These are phyloP conservation scores for Tanytarsus gracilentus DNA, from an alignment of 2,888 invertebrate species.

Conservation along the genomic window DNA sequence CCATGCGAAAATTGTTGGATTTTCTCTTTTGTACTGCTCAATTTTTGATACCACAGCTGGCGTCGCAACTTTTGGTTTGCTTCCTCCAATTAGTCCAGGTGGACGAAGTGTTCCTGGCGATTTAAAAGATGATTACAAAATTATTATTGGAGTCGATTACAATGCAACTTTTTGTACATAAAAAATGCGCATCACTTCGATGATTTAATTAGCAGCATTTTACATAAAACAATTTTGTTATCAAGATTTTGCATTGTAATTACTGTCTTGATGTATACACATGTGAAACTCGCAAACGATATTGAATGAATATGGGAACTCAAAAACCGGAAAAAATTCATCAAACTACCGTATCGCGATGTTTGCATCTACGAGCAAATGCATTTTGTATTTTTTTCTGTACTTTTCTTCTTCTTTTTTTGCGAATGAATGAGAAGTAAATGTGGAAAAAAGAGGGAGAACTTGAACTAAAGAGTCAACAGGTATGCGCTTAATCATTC, in stretches of 20 bases:
- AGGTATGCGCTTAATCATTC: slow-evolving; percentile 10
- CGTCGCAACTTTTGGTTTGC: slow-evolving; percentile 96
- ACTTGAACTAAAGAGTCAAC: slow-evolving; percentile 1
- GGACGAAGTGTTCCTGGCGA: slow-evolving; percentile 76
- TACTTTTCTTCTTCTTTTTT: too few species aligned
- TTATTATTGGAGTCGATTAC: neutral
- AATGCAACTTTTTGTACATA: too few species aligned
- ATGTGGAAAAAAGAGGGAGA: neutral
- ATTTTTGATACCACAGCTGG: slow-evolving; percentile 96
- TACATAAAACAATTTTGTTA: neutral
- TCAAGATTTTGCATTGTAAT: slow-evolving; percentile 24
- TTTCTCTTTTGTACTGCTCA: slow-evolving; percentile 95
- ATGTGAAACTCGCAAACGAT: slow-evolving; percentile 15
- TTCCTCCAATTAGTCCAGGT: slow-evolving; percentile 86
- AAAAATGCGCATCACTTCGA: slow-evolving; percentile 20
- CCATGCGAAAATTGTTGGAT: slow-evolving; percentile 98
- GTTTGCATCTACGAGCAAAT: slow-evolving; percentile 13
- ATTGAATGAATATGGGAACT: slow-evolving; percentile 22
- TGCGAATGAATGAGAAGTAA: too few species aligned
- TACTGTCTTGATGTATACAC: slow-evolving; percentile 23
- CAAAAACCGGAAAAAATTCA: slow-evolving; percentile 25
- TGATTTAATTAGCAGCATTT: slow-evolving; percentile 30
- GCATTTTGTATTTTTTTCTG: neutral
- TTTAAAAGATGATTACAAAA: slow-evolving; percentile 28
- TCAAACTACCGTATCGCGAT: slow-evolving; percentile 23